Evolutionary conservation across 2,797 vertebrate genomes (phyloP).

Genomic region (Xiphophorus birchmanni): DNA sequence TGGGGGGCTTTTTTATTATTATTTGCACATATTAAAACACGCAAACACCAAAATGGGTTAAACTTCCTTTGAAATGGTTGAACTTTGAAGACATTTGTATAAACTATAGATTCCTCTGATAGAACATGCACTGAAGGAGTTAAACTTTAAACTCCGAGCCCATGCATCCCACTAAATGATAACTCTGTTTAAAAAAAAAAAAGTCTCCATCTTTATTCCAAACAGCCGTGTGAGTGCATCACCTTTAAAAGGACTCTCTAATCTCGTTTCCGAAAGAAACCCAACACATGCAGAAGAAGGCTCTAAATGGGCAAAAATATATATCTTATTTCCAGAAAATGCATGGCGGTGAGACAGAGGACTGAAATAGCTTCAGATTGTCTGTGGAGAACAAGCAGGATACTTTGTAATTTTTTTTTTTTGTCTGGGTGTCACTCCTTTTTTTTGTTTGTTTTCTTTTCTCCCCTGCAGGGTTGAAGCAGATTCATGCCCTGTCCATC

Average conservation of each 20-base stretch:
- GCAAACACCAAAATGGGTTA: neutral
- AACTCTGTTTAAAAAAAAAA: neutral
- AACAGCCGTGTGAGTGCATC: conserved; percentile 9
- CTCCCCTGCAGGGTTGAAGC: conserved; percentile 84
- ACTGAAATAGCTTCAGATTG: conserved; percentile 54
- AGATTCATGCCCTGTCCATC: conserved; percentile 91
- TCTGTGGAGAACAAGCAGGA: conserved; percentile 44
- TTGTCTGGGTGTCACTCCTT: conserved; percentile 41
- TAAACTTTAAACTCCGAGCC: neutral
- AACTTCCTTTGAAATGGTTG: neutral
- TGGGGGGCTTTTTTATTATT: neutral
- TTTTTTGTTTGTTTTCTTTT: neutral
- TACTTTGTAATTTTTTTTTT: conserved; percentile 61
- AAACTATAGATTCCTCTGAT: neutral
- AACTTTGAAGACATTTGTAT: neutral
- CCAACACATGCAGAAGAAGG: conserved; percentile 42
- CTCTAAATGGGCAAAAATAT: conserved; percentile 56
- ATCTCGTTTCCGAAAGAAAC: conserved; percentile 52
- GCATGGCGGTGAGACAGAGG: conserved; percentile 16
- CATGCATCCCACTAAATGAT: neutral
- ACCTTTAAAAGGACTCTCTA: conserved; percentile 32
- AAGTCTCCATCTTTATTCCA: neutral
- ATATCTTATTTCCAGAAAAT: conserved; percentile 57
- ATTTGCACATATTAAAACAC: neutral
- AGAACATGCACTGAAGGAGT: neutral